Evolutionary conservation across 2,113 vertebrate genomes (phyloP), one percentile per base, ranked within the genome.

Genomic region (Rhynchomys soricoides): DNA sequence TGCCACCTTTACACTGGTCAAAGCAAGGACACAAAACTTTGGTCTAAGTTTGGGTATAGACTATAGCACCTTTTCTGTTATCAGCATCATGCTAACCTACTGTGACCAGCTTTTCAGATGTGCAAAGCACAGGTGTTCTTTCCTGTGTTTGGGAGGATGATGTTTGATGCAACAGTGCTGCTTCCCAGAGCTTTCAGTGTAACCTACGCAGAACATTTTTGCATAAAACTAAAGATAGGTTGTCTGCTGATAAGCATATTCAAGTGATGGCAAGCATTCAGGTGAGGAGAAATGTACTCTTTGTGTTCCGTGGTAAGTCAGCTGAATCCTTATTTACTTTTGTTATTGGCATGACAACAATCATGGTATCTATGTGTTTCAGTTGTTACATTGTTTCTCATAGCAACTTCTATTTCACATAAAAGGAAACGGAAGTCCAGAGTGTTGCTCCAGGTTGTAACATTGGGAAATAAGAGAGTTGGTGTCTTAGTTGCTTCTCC

Each of bases 131-230:
- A 75, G 55, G 22, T 12, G n/a, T 40, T 66, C 24, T 22, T 78
- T 29, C 62, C 52, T 45, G 3, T 62, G n/a, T 90, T 52, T 59
- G 48, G 50, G 79, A 82, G 21, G 40, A 57, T 5, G 40, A 37
- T 89, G 40, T 37, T 62, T 74, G 57, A 66, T 92, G 93, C 83
- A 95, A 87, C 3, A 52, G 34, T 57, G 34, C 59, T 59, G 70
- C 1, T 77, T 73, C 62, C 17, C 59, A 66, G 88, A 86, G 43
- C 57, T 88, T 90, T 71, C 0, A 7, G 37, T 90, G 45, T 73
- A 92, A 90, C 70, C 64, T 11, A n/a, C 93, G 37, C 45, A 90
- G 81, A 89, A 68, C 68, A 89, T 89, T 93, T 95, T 86, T 83
- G 57, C n/a, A 52, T 91, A 95, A 91, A 96, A 86, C 48, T 64